These are phyloP conservation scores for Drosophila gaucha DNA, from an alignment of 2,888 invertebrate species.

Conservation along the genomic window DNA sequence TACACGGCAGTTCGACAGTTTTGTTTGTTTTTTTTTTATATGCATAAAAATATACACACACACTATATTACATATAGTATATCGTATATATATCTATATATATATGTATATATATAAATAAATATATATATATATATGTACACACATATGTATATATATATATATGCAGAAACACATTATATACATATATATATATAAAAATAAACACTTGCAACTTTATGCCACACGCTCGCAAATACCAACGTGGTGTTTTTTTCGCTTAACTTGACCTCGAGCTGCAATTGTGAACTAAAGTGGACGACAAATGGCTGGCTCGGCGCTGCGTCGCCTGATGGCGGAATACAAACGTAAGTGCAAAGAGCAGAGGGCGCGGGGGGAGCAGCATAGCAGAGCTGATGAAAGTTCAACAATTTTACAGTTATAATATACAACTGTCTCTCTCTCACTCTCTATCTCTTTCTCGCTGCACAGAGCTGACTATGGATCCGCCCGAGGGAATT, in stretches of 20 bases:
- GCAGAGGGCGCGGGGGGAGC: background rate
- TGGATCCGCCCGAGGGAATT: conserved; percentile 99
- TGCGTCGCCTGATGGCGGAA: conserved; percentile 94
- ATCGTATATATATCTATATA: conserved; percentile 8
- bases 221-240: conserved; percentile 34
- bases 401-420: background rate
- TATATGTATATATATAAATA: conserved; percentile 3
- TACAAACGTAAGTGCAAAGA: conserved; percentile 89
- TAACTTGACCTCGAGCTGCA: conserved; percentile 57
- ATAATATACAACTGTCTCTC: background rate
- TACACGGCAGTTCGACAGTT: conserved; percentile 22
- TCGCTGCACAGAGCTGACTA: conserved; percentile 90
- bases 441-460: background rate
- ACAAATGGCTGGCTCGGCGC: conserved; percentile 92
- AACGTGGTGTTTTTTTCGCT: conserved; percentile 37
- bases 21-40: conserved; percentile 11
- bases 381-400: background rate
- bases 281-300: conserved; percentile 27
- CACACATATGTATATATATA: background rate
- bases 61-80: background rate
- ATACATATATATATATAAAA: conserved; percentile 19
- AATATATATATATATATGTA: conserved; percentile 8
- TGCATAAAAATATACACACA: conserved; percentile 39
- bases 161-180: conserved; percentile 1
- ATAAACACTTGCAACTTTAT: conserved; percentile 35